phyloP scores from a whole-genome alignment of 2,113 vertebrate species.

The Capreolus pygargus region DNA sequence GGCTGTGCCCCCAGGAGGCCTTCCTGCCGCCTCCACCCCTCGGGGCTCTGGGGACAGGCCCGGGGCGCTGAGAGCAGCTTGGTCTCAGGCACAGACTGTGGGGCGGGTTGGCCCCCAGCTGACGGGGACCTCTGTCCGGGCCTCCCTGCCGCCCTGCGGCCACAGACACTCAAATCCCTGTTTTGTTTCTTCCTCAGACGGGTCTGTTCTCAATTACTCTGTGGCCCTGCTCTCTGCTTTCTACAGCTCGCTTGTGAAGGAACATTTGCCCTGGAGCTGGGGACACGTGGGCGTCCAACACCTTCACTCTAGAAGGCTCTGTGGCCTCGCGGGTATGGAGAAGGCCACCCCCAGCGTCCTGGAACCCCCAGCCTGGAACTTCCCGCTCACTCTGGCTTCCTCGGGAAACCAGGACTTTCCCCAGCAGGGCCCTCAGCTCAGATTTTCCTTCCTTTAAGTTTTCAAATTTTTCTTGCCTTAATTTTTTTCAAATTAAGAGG shows the following conservation, averaged over 20 bases:
- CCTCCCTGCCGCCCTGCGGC: background rate
- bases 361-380: background rate
- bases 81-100: background rate
- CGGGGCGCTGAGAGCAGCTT: background rate
- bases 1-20: accelerated
- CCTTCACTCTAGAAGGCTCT: background rate
- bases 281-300: too few relatives aligned
- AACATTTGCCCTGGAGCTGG: background rate
- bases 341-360: background rate
- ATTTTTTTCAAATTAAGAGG: background rate
- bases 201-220: accelerated
- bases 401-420: background rate
- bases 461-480: background rate
- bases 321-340: accelerated
- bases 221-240: background rate
- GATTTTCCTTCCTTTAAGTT: background rate
- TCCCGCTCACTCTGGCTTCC: background rate
- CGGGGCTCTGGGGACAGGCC: background rate
- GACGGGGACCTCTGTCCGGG: accelerated
- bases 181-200: background rate
- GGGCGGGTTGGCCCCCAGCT: background rate
- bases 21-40: background rate
- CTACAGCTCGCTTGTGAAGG: background rate
- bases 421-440: background rate
- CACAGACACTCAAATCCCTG: background rate